phyloP scores from a whole-genome alignment of 2,888 invertebrate genomes.

The Mystacides longicornis region DNA sequence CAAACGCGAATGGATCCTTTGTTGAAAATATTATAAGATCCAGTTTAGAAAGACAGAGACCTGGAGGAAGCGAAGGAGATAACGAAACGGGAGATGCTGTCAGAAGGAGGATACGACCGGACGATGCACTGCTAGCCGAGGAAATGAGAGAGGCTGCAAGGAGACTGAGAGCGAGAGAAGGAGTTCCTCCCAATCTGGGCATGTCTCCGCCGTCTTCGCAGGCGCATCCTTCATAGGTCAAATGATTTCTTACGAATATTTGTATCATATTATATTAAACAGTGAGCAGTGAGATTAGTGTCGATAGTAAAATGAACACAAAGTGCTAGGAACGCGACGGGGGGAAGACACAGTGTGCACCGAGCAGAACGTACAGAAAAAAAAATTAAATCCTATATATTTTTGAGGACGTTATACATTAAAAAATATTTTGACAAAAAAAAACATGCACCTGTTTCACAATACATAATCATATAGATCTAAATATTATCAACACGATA shows the following conservation, averaged over 20 bases:
- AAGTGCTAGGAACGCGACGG: no score
- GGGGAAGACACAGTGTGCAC: neutral
- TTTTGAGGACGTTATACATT: neutral
- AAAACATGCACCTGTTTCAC: no score
- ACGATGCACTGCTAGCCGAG: constrained; percentile 38
- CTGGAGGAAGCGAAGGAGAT: constrained; percentile 48
- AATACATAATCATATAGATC: no score
- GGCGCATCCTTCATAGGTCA: constrained; percentile 17
- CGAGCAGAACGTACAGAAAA: neutral
- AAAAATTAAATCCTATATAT: neutral
- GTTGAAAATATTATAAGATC: constrained; percentile 79
- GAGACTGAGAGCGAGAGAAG: constrained; percentile 37
- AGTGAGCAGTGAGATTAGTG: constrained; percentile 1
- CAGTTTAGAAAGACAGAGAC: constrained; percentile 60
- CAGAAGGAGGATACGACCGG: constrained; percentile 16
- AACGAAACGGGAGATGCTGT: constrained; percentile 12
- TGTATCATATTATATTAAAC: neutral
- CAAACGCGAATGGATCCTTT: constrained; percentile 66
- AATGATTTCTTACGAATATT: neutral
- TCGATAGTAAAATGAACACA: no score
- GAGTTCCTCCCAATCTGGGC: constrained; percentile 4
- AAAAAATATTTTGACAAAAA: no score
- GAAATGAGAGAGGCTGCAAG: constrained; percentile 47
- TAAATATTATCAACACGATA: no score
- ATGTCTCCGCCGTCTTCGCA: constrained; percentile 32